Evolutionary conservation across 2,888 invertebrate species (phyloP), one percentile per base, ranked within the genome.

Genomic region (Luperina nickerlii): DNA sequence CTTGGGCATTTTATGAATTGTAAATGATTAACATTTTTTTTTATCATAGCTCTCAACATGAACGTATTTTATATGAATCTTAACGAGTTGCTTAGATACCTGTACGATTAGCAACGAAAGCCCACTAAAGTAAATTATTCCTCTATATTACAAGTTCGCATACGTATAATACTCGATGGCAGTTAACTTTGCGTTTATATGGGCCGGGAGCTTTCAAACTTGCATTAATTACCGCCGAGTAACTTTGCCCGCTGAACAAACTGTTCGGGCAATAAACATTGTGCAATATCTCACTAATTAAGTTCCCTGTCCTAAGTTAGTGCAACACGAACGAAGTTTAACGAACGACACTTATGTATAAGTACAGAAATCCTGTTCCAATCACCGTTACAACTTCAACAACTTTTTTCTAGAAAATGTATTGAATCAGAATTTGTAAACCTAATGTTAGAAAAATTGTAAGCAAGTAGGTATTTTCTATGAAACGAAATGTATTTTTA

Each of bases 201-300:
- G 89, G 89, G 88, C 79, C 82, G 85, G 85, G 89, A 89, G 90
- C 90, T 91, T 90, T 91, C 89, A 81, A 92, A 92, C 89, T 92
- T 84, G 83, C 84, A 85, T 88, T 90, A 90, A 90, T 90, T 89
- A 90, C 84, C 68, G 79, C 83, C 81, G 75, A 86, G 83, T 81
- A 90, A 89, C 90, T 88, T 88, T 78, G 79, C 63, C 83, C 81
- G 78, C 82, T 78, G 74, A 83, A 84, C 83, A 88, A 84, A 88
- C 86, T 82, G 86, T 90, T 89, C 86, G 81, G 88, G 90, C 90
- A 92, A 92, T 94, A 93, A 94, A 94, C 94, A 93, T 91, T 92
- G 91, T 88, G 90, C 92, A 92, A 93, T 94, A 93, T 92, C 91
- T 91, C 90, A 91, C 92, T 93, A 94, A 94, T 93, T 92, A 92